These are phyloP conservation scores for Dicycla oo DNA, from an alignment of 2,888 invertebrate species.

Conservation along the genomic window DNA sequence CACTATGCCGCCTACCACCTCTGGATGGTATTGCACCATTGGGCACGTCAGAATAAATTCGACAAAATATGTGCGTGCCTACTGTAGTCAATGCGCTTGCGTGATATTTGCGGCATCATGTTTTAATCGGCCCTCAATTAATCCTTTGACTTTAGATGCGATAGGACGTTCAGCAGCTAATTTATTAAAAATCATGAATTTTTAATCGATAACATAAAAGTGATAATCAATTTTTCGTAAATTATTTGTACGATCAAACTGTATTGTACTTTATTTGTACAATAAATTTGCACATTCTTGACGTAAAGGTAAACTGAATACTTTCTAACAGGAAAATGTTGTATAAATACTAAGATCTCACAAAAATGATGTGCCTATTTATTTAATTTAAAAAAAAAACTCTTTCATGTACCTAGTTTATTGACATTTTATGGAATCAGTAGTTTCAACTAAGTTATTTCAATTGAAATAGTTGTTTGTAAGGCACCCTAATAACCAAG, in stretches of 20 bases:
- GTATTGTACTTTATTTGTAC: neutral
- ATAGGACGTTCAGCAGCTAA: slow-evolving; percentile 17
- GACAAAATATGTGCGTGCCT: slow-evolving; percentile 80
- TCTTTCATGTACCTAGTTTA: neutral
- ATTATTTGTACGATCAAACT: neutral
- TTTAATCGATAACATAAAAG: neutral
- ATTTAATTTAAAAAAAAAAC: neutral
- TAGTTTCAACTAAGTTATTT: neutral
- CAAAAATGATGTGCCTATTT: neutral
- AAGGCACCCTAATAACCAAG: neutral
- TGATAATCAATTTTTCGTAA: neutral
- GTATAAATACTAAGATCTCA: neutral
- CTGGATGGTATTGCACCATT: slow-evolving; percentile 85
- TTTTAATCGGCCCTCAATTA: slow-evolving; percentile 60
- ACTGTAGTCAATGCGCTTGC: slow-evolving; percentile 76
- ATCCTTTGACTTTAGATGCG: slow-evolving; percentile 39
- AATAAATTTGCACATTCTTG: slow-evolving; percentile 11
- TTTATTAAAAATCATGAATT: neutral
- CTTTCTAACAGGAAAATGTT: slow-evolving; percentile 22
- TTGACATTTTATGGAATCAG: neutral
- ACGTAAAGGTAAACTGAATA: neutral
- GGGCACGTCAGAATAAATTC: slow-evolving; percentile 83
- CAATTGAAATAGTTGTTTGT: neutral
- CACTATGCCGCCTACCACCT: slow-evolving; percentile 84
- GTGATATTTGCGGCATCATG: slow-evolving; percentile 72